Base-by-base conservation (phyloP, 2,113 vertebrate species). In the Pseudopipra pipra region DNA sequence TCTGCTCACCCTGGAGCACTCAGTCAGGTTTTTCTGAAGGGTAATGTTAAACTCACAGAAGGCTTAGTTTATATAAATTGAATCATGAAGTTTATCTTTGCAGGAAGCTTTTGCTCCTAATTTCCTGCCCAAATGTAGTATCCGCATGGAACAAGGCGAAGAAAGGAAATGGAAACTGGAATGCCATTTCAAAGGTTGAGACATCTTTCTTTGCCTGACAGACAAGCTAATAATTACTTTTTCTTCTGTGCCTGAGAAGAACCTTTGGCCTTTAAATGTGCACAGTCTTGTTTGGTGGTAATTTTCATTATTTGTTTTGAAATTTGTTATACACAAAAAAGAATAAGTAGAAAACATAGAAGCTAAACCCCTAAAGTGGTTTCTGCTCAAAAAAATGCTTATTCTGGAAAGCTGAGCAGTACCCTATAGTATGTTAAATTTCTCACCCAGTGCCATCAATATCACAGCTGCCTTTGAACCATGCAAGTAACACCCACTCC, bases 111-210 rank as follows among this genome's bases (percentile, higher is more conserved):
- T 83, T 65, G 43, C 33, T 93, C 59, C 79, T 91, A 8, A 11
- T 90, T 96, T 92, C 77, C 84, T 95, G 73, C 80, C 62, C 82
- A 89, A 79, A 67, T 27, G 22, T 35, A 71, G 33, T 23, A 28
- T 75, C 70, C 63, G 15, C 58, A 82, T 78, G 0, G 0, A 87
- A 73, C 0, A 20, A 76, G 30, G 46, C 0, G 0, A 35, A 49
- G 84, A 87, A 66, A 73, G 66, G 81, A 96, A 93, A 66, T 82
- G 59, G 20, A 56, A 87, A 68, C 52, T 39, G 41, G 13, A 55
- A 30, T 93, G 66, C 33, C 39, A 33, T 86, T 94, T 95, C 62
- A 75, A n/a, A 79, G 58, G 25, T 46, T 37, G 46, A 75, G 41
- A 54, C 33, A 47, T 33, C 31, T 92, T 74, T 65, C 54, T 90